Base-by-base conservation (phyloP, 2,888 invertebrate genomes). In the Charanyca ferruginea region DNA sequence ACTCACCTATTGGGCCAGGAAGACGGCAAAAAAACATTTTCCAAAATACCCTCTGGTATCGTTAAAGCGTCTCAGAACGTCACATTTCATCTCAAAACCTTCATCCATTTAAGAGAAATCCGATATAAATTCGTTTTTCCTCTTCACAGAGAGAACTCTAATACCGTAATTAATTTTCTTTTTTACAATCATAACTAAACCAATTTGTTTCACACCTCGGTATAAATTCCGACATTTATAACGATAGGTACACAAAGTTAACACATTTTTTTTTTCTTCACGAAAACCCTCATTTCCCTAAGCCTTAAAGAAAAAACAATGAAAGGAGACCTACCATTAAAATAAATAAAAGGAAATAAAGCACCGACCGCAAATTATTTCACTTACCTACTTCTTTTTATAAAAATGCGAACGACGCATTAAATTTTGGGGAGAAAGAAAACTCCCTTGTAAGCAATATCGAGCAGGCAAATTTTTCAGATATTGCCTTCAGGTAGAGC, bases 401-500 rank as follows among this genome's bases (percentile, higher is more conserved):
- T 91, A 95, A 95, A 95, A 95, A 95, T 94, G 95, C 95, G 94
- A 94, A 91, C 94, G 94, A 94, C 94, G 95, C 95, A 95, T 95
- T 95, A 95, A 95, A 95, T 95, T 95, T 95, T 93, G 93, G 94
- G 95, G 94, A 94, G 95, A 95, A 95, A 94, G 94, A 94, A 95
- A 95, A 95, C 94, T 94, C 93, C 93, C 94, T 94, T 95, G 95
- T 95, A 95, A 95, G 95, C 95, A 95, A 95, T 95, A 95, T 95
- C 94, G 95, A 94, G 93, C 91, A 95, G 95, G 95, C 94, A 95
- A 95, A 95, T 95, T 95, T 95, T 95, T 95, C 95, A 95, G 95
- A 95, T 95, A 95, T 95, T 95, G 95, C 95, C 93, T 95, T 94
- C 95, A 95, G 95, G 95, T 95, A 95, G 95, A 92, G 94, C 94